Percentiles rank a stretch among this genome's conserved stretches.
Evolutionary conservation across 2,888 invertebrate species (phyloP).

Genomic region (Acanthosepion lycidas): DNA sequence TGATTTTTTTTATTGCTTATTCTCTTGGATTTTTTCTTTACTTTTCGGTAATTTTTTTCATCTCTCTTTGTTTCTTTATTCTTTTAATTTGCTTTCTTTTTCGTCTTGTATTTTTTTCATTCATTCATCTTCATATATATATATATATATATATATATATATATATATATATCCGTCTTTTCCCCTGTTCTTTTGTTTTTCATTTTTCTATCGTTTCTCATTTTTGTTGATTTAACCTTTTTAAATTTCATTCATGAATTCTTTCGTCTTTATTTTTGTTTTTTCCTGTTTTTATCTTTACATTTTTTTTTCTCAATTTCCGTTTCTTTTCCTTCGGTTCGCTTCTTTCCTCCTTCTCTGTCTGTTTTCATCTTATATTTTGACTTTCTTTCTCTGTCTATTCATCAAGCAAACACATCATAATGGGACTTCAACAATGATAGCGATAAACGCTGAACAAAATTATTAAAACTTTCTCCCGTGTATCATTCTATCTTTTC

Average conservation of each 20-base stretch:
- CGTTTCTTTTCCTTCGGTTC: background rate
- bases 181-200: too few species aligned
- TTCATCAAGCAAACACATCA: too few species aligned
- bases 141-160: too few species aligned
- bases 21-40: background rate
- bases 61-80: background rate
- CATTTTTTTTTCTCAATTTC: background rate
- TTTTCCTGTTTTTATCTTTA: background rate
- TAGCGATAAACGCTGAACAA: too few species aligned
- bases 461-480: too few species aligned
- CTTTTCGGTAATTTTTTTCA: background rate
- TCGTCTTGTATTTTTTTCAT: background rate
- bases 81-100: background rate
- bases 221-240: too few species aligned
- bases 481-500: too few species aligned
- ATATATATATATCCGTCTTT: too few species aligned
- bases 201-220: too few species aligned
- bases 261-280: background rate
- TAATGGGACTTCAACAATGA: too few species aligned
- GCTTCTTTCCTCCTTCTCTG: background rate
- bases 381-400: background rate
- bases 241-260: too few species aligned
- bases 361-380: background rate
- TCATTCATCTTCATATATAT: background rate
- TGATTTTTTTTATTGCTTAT: background rate